phyloP scores from a whole-genome alignment of 2,888 invertebrate species.

The Phragmatobia fuliginosa region DNA sequence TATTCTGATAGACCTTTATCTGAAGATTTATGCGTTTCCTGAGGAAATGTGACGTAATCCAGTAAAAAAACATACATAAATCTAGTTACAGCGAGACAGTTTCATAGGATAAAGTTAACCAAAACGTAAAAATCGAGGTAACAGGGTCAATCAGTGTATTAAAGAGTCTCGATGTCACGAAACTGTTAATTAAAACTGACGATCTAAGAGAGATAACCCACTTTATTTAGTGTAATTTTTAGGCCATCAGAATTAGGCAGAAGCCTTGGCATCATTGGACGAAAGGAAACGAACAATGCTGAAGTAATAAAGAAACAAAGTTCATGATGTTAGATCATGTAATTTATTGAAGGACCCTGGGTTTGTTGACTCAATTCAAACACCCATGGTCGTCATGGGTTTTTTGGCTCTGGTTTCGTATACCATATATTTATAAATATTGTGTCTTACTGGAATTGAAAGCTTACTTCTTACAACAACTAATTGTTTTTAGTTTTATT shows the following conservation, averaged over 20 bases:
- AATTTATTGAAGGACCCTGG: constrained; percentile 15
- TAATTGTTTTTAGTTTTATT: not conserved
- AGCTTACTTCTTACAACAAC: not conserved
- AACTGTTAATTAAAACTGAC: constrained; percentile 45
- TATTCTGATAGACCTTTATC: constrained; percentile 26
- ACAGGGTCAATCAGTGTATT: constrained; percentile 38
- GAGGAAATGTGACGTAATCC: constrained; percentile 15
- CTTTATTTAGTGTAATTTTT: constrained; percentile 42
- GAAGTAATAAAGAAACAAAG: constrained; percentile 24
- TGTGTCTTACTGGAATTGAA: not conserved
- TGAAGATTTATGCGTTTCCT: constrained; percentile 16
- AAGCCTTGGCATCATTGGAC: constrained; percentile 23
- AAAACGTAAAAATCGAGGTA: constrained; percentile 38
- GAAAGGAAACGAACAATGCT: constrained; percentile 19
- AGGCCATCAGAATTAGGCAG: constrained; percentile 43
- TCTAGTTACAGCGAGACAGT: constrained; percentile 7
- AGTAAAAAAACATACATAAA: constrained; percentile 18
- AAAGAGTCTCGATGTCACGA: constrained; percentile 36
- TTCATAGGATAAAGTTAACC: constrained; percentile 21
- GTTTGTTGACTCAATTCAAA: constrained; percentile 9
- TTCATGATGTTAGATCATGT: constrained; percentile 16
- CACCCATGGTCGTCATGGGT: constrained; percentile 1
- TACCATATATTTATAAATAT: not conserved
- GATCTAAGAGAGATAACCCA: constrained; percentile 44
- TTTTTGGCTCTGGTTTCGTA: not conserved